These are phyloP conservation scores for Acanthosoma haemorrhoidale DNA, from an alignment of 2,888 invertebrate species.

Conservation along the genomic window DNA sequence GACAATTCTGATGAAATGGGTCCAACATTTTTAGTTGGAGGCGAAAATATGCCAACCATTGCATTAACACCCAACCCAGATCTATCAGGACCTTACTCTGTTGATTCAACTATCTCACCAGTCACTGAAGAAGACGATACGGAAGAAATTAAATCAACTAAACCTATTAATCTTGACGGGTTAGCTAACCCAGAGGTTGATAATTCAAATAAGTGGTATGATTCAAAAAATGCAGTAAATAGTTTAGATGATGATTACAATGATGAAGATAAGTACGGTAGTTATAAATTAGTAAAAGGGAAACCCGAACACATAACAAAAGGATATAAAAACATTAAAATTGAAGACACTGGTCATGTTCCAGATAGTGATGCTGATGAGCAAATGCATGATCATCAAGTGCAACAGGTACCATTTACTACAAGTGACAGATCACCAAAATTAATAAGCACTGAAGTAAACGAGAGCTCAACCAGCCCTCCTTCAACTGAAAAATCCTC, in stretches of 20 bases:
- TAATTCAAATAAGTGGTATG: constrained; percentile 17
- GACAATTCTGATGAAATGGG: constrained; percentile 31
- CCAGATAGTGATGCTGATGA: constrained; percentile 28
- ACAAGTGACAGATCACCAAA: neutral
- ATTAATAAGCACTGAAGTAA: neutral
- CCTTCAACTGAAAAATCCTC: neutral
- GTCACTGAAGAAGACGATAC: constrained; percentile 1
- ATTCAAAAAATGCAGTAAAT: constrained; percentile 24
- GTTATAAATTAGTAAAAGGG: constrained; percentile 13
- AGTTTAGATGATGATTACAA: constrained; percentile 34
- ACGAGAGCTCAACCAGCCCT: neutral
- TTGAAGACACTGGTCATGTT: constrained; percentile 11
- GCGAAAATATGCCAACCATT: constrained; percentile 32
- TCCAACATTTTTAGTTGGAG: constrained; percentile 34
- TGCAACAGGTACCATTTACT: neutral
- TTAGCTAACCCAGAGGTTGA: neutral
- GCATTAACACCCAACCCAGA: constrained; percentile 35
- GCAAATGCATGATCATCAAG: constrained; percentile 9
- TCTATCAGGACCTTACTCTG: constrained; percentile 34
- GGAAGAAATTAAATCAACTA: neutral
- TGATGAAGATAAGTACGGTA: constrained; percentile 24
- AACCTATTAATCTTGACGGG: neutral
- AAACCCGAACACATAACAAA: constrained; percentile 20
- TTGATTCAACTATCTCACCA: constrained; percentile 32
- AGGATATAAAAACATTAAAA: constrained; percentile 27